These are phyloP conservation scores for Tarsius wallacei DNA, from an alignment of 2,797 vertebrate species.

Conservation along the genomic window DNA sequence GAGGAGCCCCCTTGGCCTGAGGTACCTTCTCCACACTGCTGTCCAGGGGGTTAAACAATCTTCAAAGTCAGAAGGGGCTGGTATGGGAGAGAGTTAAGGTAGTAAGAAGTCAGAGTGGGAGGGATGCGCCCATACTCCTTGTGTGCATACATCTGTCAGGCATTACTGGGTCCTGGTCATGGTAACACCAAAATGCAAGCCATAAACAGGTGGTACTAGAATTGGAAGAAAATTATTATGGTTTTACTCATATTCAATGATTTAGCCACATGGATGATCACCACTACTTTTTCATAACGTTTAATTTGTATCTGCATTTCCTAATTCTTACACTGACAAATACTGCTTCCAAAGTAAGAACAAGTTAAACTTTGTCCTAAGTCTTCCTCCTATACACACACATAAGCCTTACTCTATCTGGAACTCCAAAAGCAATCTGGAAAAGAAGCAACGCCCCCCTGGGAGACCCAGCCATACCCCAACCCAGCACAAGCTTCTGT, in stretches of 20 bases:
- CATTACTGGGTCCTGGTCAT: not conserved
- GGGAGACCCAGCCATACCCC: not conserved
- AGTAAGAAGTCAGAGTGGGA: not conserved
- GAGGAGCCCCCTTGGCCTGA: not conserved
- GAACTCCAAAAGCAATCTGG: not conserved
- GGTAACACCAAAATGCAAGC: not conserved
- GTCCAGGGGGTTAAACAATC: too few relatives aligned
- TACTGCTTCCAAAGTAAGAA: not conserved
- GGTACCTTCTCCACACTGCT: accelerated
- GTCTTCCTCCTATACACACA: not conserved
- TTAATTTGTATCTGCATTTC: not conserved
- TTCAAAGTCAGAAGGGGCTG: too few relatives aligned
- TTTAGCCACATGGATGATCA: not conserved
- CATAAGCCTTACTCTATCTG: too few relatives aligned
- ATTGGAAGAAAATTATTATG: not conserved
- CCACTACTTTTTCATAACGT: not conserved
- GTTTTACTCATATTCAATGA: not conserved
- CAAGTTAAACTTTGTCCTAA: not conserved
- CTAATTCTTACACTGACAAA: not conserved
- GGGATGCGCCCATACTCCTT: accelerated
- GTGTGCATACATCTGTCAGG: not conserved
- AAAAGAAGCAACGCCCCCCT: not conserved
- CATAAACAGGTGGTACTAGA: not conserved
- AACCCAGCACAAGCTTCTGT: not conserved
- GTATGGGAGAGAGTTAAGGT: too few relatives aligned